phyloP scores from a whole-genome alignment of 1,140 invertebrate genomes.

The Anoplolepis gracilipes region DNA sequence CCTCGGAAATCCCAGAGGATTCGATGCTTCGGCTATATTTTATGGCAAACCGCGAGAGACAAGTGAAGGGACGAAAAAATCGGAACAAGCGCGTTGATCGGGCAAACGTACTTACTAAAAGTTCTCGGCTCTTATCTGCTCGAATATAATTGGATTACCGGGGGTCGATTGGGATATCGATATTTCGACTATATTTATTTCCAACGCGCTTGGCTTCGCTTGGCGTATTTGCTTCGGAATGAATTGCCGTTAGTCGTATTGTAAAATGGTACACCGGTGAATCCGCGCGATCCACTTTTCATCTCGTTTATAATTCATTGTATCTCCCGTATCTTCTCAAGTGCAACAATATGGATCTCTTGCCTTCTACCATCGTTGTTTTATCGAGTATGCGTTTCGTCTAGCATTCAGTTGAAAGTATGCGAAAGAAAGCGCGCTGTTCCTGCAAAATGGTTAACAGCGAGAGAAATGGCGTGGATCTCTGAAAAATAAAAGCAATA shows the following conservation, averaged over 20 bases:
- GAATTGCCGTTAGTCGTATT: constrained; percentile 44
- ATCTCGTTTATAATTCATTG: constrained; percentile 56
- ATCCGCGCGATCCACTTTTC: constrained; percentile 37
- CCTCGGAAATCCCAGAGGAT: constrained; percentile 33
- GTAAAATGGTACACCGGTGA: background rate
- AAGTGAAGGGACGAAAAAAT: constrained; percentile 15
- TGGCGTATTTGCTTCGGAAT: constrained; percentile 21
- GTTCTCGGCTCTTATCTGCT: background rate
- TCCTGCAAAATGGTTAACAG: constrained; percentile 12
- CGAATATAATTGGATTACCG: constrained; percentile 41
- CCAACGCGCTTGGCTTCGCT: background rate
- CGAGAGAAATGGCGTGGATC: constrained; percentile 24
- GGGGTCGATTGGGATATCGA: too few species aligned
- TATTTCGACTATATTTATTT: background rate
- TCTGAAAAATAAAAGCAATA: constrained; percentile 61
- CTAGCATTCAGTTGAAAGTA: constrained; percentile 37
- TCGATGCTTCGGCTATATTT: constrained; percentile 27
- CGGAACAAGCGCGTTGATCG: constrained; percentile 25
- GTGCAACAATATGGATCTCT: background rate
- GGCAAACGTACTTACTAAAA: constrained; percentile 2
- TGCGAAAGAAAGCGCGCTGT: constrained; percentile 25
- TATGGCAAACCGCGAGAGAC: constrained; percentile 38
- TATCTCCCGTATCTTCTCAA: background rate
- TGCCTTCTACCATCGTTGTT: constrained; percentile 8
- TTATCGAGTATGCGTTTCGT: constrained; percentile 19